Evolutionary conservation across 2,797 vertebrate species (phyloP).

Genomic region (Diplodus sargus): DNA sequence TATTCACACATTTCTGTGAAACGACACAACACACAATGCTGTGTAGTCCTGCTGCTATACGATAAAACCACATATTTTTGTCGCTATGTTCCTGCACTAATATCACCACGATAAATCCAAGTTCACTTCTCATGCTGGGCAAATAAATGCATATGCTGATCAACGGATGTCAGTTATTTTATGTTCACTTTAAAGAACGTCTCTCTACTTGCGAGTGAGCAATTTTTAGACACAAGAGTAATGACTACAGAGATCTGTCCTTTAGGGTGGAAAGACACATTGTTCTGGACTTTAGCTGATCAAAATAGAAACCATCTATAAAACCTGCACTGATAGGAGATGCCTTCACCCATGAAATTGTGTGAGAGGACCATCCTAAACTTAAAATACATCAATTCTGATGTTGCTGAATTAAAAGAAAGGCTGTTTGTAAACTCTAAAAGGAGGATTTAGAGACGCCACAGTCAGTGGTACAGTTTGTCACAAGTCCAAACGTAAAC

Average conservation of each 20-base stretch:
- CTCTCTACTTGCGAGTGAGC: conserved; percentile 11
- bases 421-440: conserved; percentile 2
- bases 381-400: conserved; percentile 3
- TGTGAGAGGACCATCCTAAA: conserved; percentile 1
- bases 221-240: conserved; percentile 39
- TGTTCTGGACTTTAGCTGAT: conserved; percentile 26
- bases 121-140: conserved; percentile 4
- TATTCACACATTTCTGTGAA: too few species aligned
- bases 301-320: conserved; percentile 37
- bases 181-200: conserved; percentile 25
- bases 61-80: not conserved
- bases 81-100: conserved; percentile 3
- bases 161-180: conserved; percentile 16
- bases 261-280: conserved; percentile 29
- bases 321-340: conserved; percentile 15
- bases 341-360: conserved; percentile 13
- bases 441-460: conserved; percentile 1
- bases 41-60: not conserved
- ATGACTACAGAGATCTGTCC: conserved; percentile 25
- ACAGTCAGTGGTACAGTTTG: conserved; percentile 11
- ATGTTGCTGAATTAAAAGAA: not conserved
- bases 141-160: conserved; percentile 27
- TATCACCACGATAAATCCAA: conserved; percentile 17
- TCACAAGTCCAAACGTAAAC: conserved; percentile 12
- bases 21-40: too few species aligned